These are phyloP conservation scores for Chlorodrepanis virens DNA, from an alignment of 2,113 vertebrate genomes.

Conservation along the genomic window DNA sequence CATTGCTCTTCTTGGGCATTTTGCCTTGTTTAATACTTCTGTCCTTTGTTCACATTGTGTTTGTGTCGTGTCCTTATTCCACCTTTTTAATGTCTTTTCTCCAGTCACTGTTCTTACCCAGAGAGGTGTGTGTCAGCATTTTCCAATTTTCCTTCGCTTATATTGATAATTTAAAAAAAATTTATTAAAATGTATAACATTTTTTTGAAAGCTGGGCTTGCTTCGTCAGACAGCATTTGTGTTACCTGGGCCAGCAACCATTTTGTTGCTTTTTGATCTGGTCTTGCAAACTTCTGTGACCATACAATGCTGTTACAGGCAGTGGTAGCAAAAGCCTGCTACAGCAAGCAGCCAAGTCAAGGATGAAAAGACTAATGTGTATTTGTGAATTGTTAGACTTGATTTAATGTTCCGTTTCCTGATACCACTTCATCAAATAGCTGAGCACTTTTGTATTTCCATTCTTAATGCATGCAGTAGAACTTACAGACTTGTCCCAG, in stretches of 20 bases:
- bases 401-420: background rate
- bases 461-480: background rate
- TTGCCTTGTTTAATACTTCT: background rate
- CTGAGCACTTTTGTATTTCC: background rate
- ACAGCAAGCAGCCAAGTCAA: background rate
- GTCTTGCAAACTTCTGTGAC: background rate
- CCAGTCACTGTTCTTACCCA: background rate
- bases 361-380: background rate
- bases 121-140: background rate
- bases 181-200: background rate
- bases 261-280: background rate
- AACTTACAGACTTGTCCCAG: background rate
- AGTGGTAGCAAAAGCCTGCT: background rate
- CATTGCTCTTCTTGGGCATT: background rate
- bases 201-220: background rate
- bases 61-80: background rate
- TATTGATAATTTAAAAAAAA: rapidly evolving
- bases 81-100: background rate
- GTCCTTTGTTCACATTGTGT: background rate
- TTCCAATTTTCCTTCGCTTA: background rate
- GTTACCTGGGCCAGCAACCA: background rate
- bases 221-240: background rate
- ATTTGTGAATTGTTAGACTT: background rate
- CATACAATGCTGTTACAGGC: background rate
- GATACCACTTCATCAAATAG: background rate